phyloP scores from a whole-genome alignment of 2,888 invertebrate genomes.

The Drepana falcataria region DNA sequence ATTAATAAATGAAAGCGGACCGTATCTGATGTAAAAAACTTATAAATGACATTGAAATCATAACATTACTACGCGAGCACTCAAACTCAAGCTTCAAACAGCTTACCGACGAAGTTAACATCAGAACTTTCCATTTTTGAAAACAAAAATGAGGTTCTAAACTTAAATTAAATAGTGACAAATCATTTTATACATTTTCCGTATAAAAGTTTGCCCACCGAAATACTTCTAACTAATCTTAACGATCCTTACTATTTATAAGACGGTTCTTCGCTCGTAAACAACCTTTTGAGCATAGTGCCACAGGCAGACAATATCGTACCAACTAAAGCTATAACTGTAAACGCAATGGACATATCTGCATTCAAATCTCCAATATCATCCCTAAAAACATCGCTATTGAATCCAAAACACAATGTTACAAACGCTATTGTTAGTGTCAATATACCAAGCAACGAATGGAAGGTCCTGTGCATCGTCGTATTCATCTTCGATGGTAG shows the following conservation, averaged over 20 bases:
- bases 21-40: too few species aligned
- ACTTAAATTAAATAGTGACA: neutral
- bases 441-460: conserved; percentile 29
- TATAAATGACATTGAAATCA: too few species aligned
- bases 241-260: too few species aligned
- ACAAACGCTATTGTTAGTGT: conserved; percentile 40
- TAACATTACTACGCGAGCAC: too few species aligned
- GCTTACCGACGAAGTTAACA: neutral
- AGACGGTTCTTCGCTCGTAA: neutral
- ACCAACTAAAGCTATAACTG: conserved; percentile 38
- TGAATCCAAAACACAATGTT: conserved; percentile 33
- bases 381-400: conserved; percentile 16
- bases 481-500: conserved; percentile 16
- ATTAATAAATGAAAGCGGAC: too few species aligned
- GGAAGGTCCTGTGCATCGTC: conserved; percentile 23
- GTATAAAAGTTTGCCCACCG: neutral
- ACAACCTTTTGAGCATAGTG: conserved; percentile 17
- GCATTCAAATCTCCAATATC: conserved; percentile 19
- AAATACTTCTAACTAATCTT: neutral
- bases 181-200: neutral
- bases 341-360: conserved; percentile 32
- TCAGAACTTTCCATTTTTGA: neutral
- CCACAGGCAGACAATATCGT: conserved; percentile 24
- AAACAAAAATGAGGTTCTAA: neutral
- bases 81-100: too few species aligned